Evolutionary conservation across 2,888 invertebrate genomes (phyloP), one percentile per base, ranked within the genome.

Genomic region (Catotricha subobsoleta): DNA sequence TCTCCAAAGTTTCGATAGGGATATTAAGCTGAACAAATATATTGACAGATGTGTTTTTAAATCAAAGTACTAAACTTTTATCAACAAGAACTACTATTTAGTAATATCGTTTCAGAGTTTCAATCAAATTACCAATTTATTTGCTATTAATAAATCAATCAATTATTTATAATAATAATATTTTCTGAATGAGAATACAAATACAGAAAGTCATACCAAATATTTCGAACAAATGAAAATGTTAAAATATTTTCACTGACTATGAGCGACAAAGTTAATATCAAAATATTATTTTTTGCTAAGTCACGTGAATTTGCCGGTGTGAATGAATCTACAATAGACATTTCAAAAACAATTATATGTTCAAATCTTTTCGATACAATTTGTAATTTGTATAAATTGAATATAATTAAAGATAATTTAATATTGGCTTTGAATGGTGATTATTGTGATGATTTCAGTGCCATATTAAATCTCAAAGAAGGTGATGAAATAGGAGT

Each of bases 251-350:
- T 5, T 6, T 4, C 13, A 30, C 3, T 16, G 3, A 30, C 16
- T 30, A 18, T 12, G 19, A 33, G 8, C 19, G 31, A 16, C 33
- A 21, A 20, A 27, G 67, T 73, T 2, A 64, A 64, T 48, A 70
- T 84, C 35, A 77, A 74, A 58, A 53, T 92, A 44, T 62, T 90
- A 51, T 90, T 94, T 65, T 94, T 94, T 64, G 92, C 90, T 1
- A 81, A 80, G 67, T 79, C 90, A 29, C 77, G 82, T 54, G 92
- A 94, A 60, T 62, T 91, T 41, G 71, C 76, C 18, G 82, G 83
- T 34, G 64, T 67, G 28, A 64, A 65, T 36, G 71, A 76, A 53
- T 64, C 69, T 6, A 59, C 55, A 12, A 54, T 81, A 30, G 52
- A 55, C 15, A 51, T 80, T 6, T 66, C 71, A 7, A 54, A 59